These are phyloP conservation scores for Amblyteles armatorius DNA, from an alignment of 2,888 invertebrate genomes.

Conservation along the genomic window DNA sequence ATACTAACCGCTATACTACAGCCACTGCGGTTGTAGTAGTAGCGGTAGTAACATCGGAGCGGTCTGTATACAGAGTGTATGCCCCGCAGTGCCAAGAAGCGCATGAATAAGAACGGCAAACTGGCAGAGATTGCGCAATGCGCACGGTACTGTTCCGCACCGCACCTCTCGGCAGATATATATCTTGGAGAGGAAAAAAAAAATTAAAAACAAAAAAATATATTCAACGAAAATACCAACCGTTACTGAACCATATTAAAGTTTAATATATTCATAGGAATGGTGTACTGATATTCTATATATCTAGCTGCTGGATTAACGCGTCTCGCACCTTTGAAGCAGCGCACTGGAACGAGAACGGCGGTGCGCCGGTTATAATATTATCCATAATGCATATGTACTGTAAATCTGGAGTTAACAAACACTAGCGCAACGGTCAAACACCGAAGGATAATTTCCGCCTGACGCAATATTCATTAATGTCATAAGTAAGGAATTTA, in stretches of 20 bases:
- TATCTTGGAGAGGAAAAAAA: conserved; percentile 24
- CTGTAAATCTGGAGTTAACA: conserved; percentile 13
- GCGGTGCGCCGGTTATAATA: conserved; percentile 43
- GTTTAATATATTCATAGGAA: conserved; percentile 33
- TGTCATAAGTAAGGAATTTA: neutral
- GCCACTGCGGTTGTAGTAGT: neutral
- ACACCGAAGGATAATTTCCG: conserved; percentile 3
- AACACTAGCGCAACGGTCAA: neutral
- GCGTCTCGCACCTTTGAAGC: conserved; percentile 21
- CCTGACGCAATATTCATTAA: neutral
- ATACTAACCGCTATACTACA: conserved; percentile 51
- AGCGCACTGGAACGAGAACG: conserved; percentile 39
- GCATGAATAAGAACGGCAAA: conserved; percentile 47
- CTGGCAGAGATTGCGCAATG: conserved; percentile 48
- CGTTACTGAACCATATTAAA: conserved; percentile 58
- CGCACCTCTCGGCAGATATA: conserved; percentile 22
- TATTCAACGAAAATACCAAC: conserved; percentile 51
- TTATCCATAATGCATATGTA: conserved; percentile 22
- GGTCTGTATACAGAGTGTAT: neutral
- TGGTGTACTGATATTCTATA: conserved; percentile 18
- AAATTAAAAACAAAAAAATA: neutral
- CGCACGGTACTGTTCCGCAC: conserved; percentile 45
- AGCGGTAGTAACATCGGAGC: conserved; percentile 35
- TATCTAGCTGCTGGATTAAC: conserved; percentile 35
- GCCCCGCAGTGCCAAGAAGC: conserved; percentile 44